phyloP scores from a whole-genome alignment of 2,113 vertebrate species.

The Callithrix jacchus region DNA sequence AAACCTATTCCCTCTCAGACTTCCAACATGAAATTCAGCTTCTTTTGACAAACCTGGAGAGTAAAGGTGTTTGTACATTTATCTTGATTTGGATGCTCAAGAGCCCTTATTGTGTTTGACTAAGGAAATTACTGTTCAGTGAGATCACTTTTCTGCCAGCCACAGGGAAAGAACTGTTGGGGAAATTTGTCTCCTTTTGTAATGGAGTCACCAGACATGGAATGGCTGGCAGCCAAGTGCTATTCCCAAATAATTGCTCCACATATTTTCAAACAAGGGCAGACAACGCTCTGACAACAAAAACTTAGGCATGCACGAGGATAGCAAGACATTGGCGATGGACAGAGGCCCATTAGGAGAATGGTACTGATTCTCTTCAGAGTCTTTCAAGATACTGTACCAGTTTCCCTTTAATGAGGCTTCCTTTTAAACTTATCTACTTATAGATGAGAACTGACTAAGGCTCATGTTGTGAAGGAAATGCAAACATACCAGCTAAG shows the following conservation, averaged over 20 bases:
- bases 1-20: not conserved
- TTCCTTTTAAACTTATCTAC: not conserved
- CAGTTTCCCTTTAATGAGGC: not conserved
- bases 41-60: not conserved
- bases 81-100: not conserved
- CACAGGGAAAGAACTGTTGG: not conserved
- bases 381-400: not conserved
- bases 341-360: not conserved
- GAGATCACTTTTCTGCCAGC: slow-evolving; percentile 9
- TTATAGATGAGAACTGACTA: not conserved
- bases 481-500: not conserved
- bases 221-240: not conserved
- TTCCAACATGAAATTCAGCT: not conserved
- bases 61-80: not conserved
- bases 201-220: not conserved
- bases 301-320: not conserved
- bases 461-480: not conserved
- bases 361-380: not conserved
- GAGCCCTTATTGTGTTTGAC: not conserved
- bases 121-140: not conserved
- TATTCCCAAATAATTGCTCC: not conserved
- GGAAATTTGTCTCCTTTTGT: not conserved
- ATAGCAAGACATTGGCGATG: not conserved
- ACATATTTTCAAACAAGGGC: not conserved
- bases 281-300: not conserved